Evolutionary conservation across 2,888 invertebrate genomes (phyloP).

Genomic region (Teinopalpus imperialis): DNA sequence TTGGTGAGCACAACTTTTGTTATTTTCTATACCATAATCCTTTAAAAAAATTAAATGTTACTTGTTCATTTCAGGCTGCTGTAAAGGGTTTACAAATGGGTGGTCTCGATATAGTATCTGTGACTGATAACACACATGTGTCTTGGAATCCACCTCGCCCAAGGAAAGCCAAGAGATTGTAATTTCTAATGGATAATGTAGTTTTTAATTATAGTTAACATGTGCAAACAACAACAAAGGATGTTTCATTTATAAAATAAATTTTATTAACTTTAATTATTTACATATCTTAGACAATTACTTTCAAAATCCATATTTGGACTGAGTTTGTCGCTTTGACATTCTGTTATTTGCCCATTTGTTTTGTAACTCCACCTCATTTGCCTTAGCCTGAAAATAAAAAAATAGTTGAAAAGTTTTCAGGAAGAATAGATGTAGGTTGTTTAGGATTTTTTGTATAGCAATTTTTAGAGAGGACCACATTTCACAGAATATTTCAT

Average conservation of each 20-base stretch:
- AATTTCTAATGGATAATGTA: constrained; percentile 47
- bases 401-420: no score
- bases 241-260: constrained; percentile 14
- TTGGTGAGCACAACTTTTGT: constrained; percentile 84
- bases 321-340: constrained; percentile 93
- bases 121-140: constrained; percentile 95
- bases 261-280: neutral
- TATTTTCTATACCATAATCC: constrained; percentile 3
- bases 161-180: constrained; percentile 92
- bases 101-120: constrained; percentile 93
- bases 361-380: constrained; percentile 95
- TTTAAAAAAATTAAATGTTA: constrained; percentile 24
- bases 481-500: no score
- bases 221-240: neutral
- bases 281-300: constrained; percentile 4
- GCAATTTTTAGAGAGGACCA: no score
- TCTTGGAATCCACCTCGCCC: constrained; percentile 92
- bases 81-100: constrained; percentile 97
- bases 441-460: no score
- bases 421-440: no score
- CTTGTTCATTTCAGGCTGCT: constrained; percentile 85
- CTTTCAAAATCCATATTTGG: constrained; percentile 95
- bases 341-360: constrained; percentile 95
- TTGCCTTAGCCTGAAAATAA: constrained; percentile 92
- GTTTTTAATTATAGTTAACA: constrained; percentile 20